Base-by-base conservation (phyloP, 1,140 invertebrate species). In the Hycleus cichorii region DNA sequence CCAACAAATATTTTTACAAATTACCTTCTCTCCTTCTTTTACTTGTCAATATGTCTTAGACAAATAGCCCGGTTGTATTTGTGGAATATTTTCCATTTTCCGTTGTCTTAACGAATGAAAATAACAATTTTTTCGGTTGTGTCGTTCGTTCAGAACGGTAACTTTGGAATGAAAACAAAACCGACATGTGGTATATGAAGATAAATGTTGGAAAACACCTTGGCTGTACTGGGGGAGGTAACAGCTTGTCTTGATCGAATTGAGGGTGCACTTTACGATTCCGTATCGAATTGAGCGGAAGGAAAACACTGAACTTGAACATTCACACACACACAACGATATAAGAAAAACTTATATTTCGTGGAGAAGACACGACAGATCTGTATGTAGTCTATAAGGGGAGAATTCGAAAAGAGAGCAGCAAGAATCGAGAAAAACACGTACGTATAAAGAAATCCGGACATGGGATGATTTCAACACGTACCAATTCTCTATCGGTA, bases 131-230 rank as follows among this genome's bases (percentile, higher is more conserved):
- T 18, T 18, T 18, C 18, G 18, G 1, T 18, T 18, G 18, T 18
- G 18, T 18, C 18, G 18, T 18, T 18, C 18, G 18, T 18, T 18
- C 18, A 18, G 1, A 18, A 32, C 7, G 2, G 40, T n/a, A 42
- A 5, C 0, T 6, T n/a, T 42, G 43, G 43, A 58, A 46, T 26
- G 56, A 50, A 62, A 61, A 59, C 56, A 64, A 59, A 47, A 52
- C 50, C 53, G 56, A 57, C 60, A 58, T 64, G 60, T 64, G 54
- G 63, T 62, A 61, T 64, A 64, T 64, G 63, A 64, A 64, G 63
- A 64, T 64, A 64, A 64, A 64, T 64, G 63, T 64, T 59, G 53
- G 52, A 58, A 64, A 62, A 64, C 63, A 64, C 63, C 59, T 62
- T 64, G 53, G 53, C 62, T 59, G 57, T 52, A 62, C 18, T 32